Conservation (phyloP, 2,888 invertebrate genomes). For the Latheticus oryzae region DNA sequence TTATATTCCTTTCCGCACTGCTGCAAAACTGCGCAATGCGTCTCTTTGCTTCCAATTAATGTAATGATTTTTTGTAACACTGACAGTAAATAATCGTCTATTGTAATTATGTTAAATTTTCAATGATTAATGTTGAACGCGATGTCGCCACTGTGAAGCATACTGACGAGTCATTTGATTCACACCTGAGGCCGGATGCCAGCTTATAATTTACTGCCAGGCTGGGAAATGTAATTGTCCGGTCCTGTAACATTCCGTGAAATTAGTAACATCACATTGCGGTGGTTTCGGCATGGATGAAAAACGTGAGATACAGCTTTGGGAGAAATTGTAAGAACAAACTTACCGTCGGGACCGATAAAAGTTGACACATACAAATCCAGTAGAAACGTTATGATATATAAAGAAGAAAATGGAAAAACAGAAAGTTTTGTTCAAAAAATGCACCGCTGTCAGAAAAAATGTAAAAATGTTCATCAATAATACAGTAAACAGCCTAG, state of each 20-base stretch:
- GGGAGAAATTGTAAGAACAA: no score
- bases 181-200: slow-evolving; percentile 23
- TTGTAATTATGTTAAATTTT: slow-evolving; percentile 2
- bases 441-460: slow-evolving; percentile 5
- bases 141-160: no score
- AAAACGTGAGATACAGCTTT: no score
- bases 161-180: slow-evolving; percentile 28
- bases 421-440: slow-evolving; percentile 15
- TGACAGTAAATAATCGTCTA: no score
- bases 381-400: slow-evolving; percentile 7
- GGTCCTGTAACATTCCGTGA: slow-evolving; percentile 18
- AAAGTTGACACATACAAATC: slow-evolving; percentile 1
- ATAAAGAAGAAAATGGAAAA: slow-evolving; percentile 15
- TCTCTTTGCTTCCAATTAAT: no score
- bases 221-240: slow-evolving; percentile 26
- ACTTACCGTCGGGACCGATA: no score
- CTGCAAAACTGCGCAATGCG: no score
- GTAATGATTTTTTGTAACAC: no score
- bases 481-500: slow-evolving; percentile 9
- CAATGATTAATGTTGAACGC: slow-evolving; percentile 23
- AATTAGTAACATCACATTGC: no score
- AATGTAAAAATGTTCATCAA: slow-evolving; percentile 13
- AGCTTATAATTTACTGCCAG: slow-evolving; percentile 11
- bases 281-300: no score
- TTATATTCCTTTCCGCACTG: no score